Evolutionary conservation across 2,113 vertebrate species (phyloP).

Genomic region (Silurus meridionalis): DNA sequence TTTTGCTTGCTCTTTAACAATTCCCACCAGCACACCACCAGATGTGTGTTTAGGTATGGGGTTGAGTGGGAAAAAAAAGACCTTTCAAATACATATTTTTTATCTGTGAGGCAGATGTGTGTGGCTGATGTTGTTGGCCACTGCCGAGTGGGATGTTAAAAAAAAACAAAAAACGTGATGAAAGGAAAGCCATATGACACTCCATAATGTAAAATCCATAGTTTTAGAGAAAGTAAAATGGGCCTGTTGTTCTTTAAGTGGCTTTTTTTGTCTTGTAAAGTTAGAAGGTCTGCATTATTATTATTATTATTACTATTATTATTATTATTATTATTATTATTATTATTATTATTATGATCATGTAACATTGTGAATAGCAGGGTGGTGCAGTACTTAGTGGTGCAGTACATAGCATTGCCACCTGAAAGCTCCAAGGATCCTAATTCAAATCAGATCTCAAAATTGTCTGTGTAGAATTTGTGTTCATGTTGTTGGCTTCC

Average conservation of each 20-base stretch:
- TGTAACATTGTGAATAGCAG: neutral
- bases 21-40: constrained; percentile 34
- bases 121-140: constrained; percentile 16
- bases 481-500: neutral
- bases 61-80: constrained; percentile 32
- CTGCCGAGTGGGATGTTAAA: constrained; percentile 9
- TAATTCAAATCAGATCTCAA: neutral
- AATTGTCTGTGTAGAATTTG: neutral
- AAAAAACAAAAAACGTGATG: constrained; percentile 42
- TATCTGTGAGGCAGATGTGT: constrained; percentile 51
- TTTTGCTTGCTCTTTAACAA: neutral
- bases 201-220: neutral
- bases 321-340: neutral
- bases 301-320: neutral
- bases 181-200: neutral
- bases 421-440: neutral
- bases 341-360: too few relatives aligned
- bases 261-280: neutral
- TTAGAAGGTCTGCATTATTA: neutral
- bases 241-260: neutral
- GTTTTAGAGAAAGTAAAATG: neutral
- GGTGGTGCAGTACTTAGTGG: neutral
- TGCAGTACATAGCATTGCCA: neutral
- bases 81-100: constrained; percentile 46
- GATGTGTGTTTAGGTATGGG: constrained; percentile 24